phyloP scores from a whole-genome alignment of 2,888 invertebrate species.

The Caenorhabditis imperialis region DNA sequence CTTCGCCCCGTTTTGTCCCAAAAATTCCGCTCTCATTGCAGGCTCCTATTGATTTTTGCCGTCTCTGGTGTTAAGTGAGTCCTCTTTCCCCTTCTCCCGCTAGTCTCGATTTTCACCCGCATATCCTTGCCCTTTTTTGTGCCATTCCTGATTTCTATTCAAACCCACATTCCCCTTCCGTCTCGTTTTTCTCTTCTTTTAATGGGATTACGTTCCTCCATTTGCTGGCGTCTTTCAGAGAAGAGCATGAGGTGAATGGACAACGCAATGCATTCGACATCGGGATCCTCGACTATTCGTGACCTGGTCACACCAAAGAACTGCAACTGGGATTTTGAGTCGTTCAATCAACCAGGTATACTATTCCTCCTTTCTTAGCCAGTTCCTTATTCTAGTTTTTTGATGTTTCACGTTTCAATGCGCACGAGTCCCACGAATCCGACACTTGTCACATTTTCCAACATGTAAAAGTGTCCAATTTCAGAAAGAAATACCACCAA shows the following conservation, averaged over 20 bases:
- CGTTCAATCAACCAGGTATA: constrained; percentile 35
- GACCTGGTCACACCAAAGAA: constrained; percentile 62
- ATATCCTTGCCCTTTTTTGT: constrained; percentile 7
- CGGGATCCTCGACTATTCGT: constrained; percentile 54
- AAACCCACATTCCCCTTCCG: not conserved
- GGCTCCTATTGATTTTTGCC: constrained; percentile 46
- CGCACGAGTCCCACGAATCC: too few relatives aligned
- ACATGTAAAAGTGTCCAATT: constrained; percentile 24
- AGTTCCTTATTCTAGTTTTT: not conserved
- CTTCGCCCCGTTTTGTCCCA: constrained; percentile 4
- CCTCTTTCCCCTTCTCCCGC: constrained; percentile 16
- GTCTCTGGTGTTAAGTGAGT: constrained; percentile 51
- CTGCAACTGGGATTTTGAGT: constrained; percentile 51
- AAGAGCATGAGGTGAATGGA: constrained; percentile 19
- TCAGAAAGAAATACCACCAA: constrained; percentile 36
- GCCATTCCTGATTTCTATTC: constrained; percentile 10
- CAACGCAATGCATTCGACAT: constrained; percentile 26
- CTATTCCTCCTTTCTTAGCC: too few relatives aligned
- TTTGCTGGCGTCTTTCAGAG: too few relatives aligned
- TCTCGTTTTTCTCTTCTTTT: not conserved
- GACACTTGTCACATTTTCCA: too few relatives aligned
- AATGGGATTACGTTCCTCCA: not conserved
- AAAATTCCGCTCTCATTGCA: constrained; percentile 38
- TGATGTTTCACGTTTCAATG: too few relatives aligned
- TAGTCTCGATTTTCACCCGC: constrained; percentile 23